Conservation (phyloP, 2,888 invertebrate genomes). For the Bellardia pandia region DNA sequence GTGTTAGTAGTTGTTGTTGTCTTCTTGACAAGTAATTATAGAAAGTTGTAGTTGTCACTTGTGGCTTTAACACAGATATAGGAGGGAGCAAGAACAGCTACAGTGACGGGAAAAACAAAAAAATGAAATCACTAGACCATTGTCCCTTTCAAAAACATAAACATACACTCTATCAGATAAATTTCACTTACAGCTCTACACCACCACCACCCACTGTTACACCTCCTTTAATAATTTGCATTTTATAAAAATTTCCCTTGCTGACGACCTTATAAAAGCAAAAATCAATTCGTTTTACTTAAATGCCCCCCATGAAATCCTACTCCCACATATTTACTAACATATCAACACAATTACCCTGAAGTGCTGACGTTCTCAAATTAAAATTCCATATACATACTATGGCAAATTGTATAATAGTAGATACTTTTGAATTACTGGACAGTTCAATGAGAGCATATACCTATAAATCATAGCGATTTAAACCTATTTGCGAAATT, state of each 20-base stretch:
- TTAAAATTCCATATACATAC: too few relatives aligned
- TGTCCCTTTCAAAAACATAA: conserved; percentile 40
- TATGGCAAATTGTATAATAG: too few relatives aligned
- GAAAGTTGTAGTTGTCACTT: conserved; percentile 41
- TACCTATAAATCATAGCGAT: too few relatives aligned
- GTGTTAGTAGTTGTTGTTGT: not conserved
- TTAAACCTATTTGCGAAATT: too few relatives aligned
- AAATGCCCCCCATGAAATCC: conserved; percentile 6
- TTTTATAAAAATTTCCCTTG: conserved; percentile 20
- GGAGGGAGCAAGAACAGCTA: too few relatives aligned
- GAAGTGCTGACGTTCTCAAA: too few relatives aligned
- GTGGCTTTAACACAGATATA: conserved; percentile 23
- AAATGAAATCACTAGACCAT: not conserved
- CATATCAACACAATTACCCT: not conserved
- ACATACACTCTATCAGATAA: conserved; percentile 29
- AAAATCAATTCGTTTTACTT: conserved; percentile 42
- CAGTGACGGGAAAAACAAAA: not conserved
- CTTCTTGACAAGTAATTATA: conserved; percentile 40
- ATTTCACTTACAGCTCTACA: not conserved
- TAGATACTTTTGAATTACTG: too few relatives aligned
- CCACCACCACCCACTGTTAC: not conserved
- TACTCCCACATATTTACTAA: not conserved
- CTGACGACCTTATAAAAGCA: not conserved
- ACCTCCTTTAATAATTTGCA: conserved; percentile 16
- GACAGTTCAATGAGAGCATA: too few relatives aligned